Conservation (phyloP, 2,888 invertebrate genomes). For the Epinotia demarniana region DNA sequence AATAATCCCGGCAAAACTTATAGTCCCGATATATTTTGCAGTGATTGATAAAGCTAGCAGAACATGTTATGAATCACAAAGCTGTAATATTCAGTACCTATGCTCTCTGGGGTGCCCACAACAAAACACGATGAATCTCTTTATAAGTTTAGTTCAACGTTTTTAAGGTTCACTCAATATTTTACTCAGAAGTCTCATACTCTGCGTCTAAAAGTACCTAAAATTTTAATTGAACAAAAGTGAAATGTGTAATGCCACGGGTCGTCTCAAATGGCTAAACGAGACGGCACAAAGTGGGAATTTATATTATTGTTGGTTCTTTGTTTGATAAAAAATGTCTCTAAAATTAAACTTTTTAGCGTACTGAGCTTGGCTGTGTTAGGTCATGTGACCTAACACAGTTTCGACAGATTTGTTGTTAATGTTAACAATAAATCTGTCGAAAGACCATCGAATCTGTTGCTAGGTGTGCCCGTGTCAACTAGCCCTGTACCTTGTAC, state of each 20-base stretch:
- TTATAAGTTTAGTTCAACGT: background rate
- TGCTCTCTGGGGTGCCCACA: background rate
- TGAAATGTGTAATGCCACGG: background rate
- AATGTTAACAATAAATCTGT: too few species aligned
- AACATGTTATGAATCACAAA: background rate
- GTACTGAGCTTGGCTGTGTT: too few species aligned
- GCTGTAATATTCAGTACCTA: background rate
- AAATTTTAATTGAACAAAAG: background rate
- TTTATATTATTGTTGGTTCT: constrained; percentile 1
- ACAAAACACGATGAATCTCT: background rate
- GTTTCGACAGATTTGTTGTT: too few species aligned
- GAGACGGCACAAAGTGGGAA: background rate
- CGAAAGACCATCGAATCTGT: too few species aligned
- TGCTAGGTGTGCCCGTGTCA: too few species aligned
- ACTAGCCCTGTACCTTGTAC: too few species aligned
- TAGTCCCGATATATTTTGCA: background rate
- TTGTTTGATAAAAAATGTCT: background rate
- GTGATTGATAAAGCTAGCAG: background rate
- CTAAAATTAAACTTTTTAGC: too few species aligned
- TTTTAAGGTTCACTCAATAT: background rate
- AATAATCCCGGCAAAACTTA: background rate
- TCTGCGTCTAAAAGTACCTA: too few species aligned
- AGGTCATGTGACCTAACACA: too few species aligned
- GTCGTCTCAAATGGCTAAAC: constrained; percentile 1
- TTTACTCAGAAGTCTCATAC: background rate